A percentile compares a stretch with the other conserved stretches of the same genome.
These are phyloP conservation scores for Taurulus bubalis DNA, from an alignment of 2,113 vertebrate species.

Conservation along the genomic window DNA sequence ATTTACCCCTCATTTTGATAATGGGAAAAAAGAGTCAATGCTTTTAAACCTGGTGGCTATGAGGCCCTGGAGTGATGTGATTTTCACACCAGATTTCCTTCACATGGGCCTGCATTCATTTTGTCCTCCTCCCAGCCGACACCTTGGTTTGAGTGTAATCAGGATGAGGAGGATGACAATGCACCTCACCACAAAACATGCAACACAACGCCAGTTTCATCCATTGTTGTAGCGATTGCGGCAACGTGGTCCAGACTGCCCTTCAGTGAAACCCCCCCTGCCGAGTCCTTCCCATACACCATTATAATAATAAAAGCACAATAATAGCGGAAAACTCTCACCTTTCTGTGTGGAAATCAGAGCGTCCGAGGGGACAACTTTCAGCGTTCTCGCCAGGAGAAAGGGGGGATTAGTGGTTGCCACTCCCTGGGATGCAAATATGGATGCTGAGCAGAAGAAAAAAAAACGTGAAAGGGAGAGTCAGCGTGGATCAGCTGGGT, in stretches of 20 bases:
- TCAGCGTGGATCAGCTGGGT: constrained; percentile 46
- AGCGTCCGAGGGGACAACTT: constrained; percentile 45
- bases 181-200: constrained; percentile 51
- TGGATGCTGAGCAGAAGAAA: constrained; percentile 72
- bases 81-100: background rate
- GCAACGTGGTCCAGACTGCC: constrained; percentile 69
- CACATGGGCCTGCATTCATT: background rate
- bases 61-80: background rate
- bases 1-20: background rate
- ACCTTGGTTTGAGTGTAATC: constrained; percentile 6
- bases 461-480: constrained; percentile 46
- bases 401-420: constrained; percentile 47
- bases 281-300: background rate
- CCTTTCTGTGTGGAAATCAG: constrained; percentile 40
- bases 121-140: background rate
- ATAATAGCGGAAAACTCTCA: constrained; percentile 48
- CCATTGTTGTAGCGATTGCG: constrained; percentile 79
- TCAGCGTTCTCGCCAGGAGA: constrained; percentile 19
- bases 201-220: constrained; percentile 67
- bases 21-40: background rate
- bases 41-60: background rate
- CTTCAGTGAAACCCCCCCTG: constrained; percentile 33
- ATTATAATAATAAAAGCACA: background rate
- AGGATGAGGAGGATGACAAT: constrained; percentile 29
- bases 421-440: constrained; percentile 82